Conservation (phyloP, 2,888 invertebrate species). For the Cryptocheilus praepositus region DNA sequence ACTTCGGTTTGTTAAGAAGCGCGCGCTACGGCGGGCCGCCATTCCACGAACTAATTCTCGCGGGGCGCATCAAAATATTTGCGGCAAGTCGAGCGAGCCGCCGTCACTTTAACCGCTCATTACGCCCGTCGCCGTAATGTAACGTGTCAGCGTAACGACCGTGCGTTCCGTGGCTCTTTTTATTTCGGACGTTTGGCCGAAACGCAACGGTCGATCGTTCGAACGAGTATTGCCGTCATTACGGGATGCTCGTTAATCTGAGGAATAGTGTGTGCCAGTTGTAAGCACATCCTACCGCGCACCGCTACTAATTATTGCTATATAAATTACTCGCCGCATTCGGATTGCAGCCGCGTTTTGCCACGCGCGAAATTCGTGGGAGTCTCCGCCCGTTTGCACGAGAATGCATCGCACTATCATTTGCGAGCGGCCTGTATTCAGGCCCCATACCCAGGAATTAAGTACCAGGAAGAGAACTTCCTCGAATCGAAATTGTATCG, state of each 20-base stretch:
- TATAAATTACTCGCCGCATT: too few species aligned
- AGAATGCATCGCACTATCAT: too few species aligned
- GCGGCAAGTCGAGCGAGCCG: neutral
- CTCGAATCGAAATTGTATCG: too few species aligned
- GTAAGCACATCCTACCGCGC: neutral
- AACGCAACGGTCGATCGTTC: constrained; percentile 3
- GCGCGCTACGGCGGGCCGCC: neutral
- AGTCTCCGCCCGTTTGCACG: too few species aligned
- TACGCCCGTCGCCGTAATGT: neutral
- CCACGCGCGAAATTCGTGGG: too few species aligned
- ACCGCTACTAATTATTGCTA: too few species aligned
- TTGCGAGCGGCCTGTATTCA: too few species aligned
- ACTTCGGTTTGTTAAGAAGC: constrained; percentile 50
- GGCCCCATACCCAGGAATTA: too few species aligned
- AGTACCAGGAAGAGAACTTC: too few species aligned
- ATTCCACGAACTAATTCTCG: constrained; percentile 7
- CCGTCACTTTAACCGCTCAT: neutral
- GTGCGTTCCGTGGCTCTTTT: neutral
- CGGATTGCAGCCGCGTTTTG: neutral
- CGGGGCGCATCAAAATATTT: constrained; percentile 16
- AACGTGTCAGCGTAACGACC: neutral
- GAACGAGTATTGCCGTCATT: constrained; percentile 5
- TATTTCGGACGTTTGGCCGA: neutral
- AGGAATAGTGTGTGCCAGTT: neutral
- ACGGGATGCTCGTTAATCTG: neutral